Evolutionary conservation across 2,113 vertebrate species (phyloP).

Genomic region (Halcyon senegalensis): DNA sequence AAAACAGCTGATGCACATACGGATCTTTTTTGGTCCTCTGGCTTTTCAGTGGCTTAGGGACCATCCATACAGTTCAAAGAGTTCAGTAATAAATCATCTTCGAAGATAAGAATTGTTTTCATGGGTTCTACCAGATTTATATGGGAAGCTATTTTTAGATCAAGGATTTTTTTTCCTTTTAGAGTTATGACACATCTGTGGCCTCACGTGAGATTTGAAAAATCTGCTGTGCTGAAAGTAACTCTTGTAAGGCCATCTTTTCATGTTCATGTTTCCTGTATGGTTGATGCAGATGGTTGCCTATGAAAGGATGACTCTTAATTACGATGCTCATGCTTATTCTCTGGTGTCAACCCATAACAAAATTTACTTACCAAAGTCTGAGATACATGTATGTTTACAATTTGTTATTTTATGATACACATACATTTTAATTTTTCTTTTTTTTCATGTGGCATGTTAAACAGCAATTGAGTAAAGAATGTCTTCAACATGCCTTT

Average conservation of each 20-base stretch:
- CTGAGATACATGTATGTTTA: neutral
- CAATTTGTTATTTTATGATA: neutral
- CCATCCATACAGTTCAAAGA: constrained; percentile 15
- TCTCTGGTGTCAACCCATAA: neutral
- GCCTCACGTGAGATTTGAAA: neutral
- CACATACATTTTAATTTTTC: rapidly evolving
- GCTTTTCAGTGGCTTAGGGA: neutral
- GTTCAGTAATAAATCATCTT: neutral
- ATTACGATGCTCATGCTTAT: rapidly evolving
- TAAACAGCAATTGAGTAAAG: neutral
- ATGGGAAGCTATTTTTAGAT: constrained; percentile 7
- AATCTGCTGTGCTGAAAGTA: neutral
- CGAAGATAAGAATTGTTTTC: neutral
- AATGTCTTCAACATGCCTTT: neutral
- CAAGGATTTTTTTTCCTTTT: neutral
- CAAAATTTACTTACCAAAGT: neutral
- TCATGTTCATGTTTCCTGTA: neutral
- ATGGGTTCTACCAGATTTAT: neutral
- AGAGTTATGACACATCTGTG: neutral
- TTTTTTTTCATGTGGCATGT: neutral
- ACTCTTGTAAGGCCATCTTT: neutral
- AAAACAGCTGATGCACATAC: neutral
- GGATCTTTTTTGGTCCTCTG: neutral
- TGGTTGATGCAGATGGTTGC: neutral
- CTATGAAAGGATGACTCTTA: neutral